Percentiles rank a stretch among this genome's conserved stretches.
phyloP scores from a whole-genome alignment of 2,797 vertebrate genomes.

The Oreochromis grahami region DNA sequence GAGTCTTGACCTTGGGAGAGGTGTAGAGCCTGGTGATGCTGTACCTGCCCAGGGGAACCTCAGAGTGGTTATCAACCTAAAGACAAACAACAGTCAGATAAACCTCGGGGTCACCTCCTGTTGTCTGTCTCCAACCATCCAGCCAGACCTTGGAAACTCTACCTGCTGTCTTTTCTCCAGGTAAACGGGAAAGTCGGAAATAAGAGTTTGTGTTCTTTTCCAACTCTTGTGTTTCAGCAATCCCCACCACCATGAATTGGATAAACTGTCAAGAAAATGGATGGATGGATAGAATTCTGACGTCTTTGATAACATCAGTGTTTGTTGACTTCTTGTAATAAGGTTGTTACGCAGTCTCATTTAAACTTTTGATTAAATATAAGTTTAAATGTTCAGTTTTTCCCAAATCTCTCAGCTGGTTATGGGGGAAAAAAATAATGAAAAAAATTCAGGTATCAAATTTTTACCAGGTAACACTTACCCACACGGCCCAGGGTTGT shows the following conservation, averaged over 20 bases:
- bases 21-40: slow-evolving; percentile 52
- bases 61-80: slow-evolving; percentile 65
- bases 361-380: background rate
- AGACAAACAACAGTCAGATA: slow-evolving; percentile 70
- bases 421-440: background rate
- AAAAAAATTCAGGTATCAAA: background rate
- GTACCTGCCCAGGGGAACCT: slow-evolving; percentile 56
- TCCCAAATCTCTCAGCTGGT: background rate
- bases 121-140: slow-evolving; percentile 64
- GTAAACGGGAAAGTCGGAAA: slow-evolving; percentile 31
- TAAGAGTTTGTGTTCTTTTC: background rate
- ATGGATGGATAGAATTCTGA: background rate
- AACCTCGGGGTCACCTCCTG: slow-evolving; percentile 71
- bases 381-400: background rate
- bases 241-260: background rate
- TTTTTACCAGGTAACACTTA: background rate
- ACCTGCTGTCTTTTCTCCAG: slow-evolving; percentile 75
- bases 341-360: background rate
- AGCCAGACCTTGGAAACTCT: slow-evolving; percentile 38
- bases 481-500: background rate
- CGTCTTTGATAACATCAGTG: background rate
- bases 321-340: background rate
- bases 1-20: slow-evolving; percentile 62
- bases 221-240: background rate
- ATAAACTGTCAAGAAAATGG: background rate